phyloP scores from a whole-genome alignment of 2,797 vertebrate species.

The Takifugu ocellatus region DNA sequence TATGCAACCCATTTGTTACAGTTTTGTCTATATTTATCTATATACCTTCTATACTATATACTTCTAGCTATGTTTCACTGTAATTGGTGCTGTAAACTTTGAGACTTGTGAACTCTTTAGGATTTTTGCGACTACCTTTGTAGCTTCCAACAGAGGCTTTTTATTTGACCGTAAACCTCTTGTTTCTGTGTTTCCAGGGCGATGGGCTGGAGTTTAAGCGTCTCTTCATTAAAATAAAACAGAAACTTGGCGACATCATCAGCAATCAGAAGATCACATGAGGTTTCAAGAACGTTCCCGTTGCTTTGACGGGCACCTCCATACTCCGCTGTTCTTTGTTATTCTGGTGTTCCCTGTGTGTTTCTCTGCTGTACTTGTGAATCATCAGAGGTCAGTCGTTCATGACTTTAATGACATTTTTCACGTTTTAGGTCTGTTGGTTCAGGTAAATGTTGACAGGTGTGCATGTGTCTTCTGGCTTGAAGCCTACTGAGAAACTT shows the following conservation, averaged over 20 bases:
- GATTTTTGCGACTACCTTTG: too few relatives aligned
- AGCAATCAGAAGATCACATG: conserved; percentile 85
- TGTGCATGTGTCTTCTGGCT: neutral
- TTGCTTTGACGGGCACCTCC: neutral
- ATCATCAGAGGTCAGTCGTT: neutral
- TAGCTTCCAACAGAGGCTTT: too few relatives aligned
- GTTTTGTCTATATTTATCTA: too few relatives aligned
- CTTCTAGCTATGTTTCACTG: too few relatives aligned
- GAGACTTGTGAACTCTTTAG: too few relatives aligned
- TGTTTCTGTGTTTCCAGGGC: conserved; percentile 73
- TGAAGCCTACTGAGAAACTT: neutral
- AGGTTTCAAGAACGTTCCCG: conserved; percentile 20
- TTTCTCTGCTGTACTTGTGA: conserved; percentile 5
- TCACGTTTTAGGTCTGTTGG: neutral
- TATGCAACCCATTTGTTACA: too few relatives aligned
- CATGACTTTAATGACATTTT: neutral
- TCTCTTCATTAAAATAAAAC: conserved; percentile 92
- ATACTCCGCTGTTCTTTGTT: conserved; percentile 41
- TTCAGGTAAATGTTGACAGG: neutral
- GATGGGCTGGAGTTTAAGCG: conserved; percentile 97
- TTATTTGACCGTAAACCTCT: neutral
- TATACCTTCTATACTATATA: too few relatives aligned
- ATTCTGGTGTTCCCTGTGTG: conserved; percentile 1
- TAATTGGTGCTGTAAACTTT: too few relatives aligned
- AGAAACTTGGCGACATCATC: conserved; percentile 85